Conservation (phyloP, 2,113 vertebrate genomes). For the Dicrurus megarhynchus region DNA sequence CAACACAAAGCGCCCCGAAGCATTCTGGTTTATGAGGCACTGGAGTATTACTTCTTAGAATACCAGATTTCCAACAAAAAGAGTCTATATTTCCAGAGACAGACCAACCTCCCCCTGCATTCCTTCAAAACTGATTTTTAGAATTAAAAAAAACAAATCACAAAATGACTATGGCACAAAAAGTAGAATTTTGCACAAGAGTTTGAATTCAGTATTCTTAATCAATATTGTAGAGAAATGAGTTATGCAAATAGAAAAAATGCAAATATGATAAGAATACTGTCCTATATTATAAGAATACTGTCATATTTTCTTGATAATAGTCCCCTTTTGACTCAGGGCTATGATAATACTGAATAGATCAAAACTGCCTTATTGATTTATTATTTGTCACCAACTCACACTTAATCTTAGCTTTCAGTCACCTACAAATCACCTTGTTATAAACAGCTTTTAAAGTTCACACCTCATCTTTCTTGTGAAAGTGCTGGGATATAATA, state of each 20-base stretch:
- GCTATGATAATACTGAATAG: neutral
- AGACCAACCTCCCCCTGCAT: neutral
- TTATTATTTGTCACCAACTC: neutral
- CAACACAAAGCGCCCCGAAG: neutral
- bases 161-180: neutral
- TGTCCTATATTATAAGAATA: neutral
- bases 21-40: neutral
- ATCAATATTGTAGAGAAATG: neutral
- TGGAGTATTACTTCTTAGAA: neutral
- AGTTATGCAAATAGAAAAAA: neutral
- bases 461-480: fast-evolving
- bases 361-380: neutral
- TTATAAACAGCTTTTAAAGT: neutral
- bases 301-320: neutral
- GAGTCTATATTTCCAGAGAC: neutral
- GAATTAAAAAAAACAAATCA: neutral
- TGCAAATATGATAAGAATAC: neutral
- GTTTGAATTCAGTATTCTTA: neutral
- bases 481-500: neutral
- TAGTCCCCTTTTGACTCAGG: neutral
- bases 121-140: neutral
- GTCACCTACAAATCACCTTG: neutral
- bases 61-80: neutral
- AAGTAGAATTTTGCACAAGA: neutral
- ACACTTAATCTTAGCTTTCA: neutral